phyloP scores from a whole-genome alignment of 1,140 invertebrate species.

The Hesperophylax magnus region DNA sequence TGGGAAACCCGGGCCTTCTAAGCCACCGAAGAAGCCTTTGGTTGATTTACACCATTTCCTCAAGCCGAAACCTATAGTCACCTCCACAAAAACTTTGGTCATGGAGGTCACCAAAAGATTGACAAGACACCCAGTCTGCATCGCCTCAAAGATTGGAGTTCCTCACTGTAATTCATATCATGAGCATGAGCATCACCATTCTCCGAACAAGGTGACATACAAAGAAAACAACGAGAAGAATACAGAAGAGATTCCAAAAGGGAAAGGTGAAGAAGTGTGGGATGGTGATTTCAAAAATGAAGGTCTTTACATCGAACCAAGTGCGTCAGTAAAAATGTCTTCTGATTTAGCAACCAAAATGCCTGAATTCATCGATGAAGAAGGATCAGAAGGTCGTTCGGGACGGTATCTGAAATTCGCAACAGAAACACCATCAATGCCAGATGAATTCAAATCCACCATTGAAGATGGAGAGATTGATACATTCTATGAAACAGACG shows the following conservation, averaged over 20 bases:
- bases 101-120: conserved; percentile 48
- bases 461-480: conserved; percentile 49
- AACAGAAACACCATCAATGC: conserved; percentile 19
- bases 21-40: conserved; percentile 11
- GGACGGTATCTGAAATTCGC: conserved; percentile 47
- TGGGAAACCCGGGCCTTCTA: not conserved
- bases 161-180: conserved; percentile 1
- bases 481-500: conserved; percentile 12
- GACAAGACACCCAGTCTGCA: conserved; percentile 45
- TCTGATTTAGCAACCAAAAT: conserved; percentile 3
- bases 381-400: conserved; percentile 29
- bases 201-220: conserved; percentile 4
- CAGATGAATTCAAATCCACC: conserved; percentile 25
- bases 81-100: conserved; percentile 41
- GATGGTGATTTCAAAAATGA: conserved; percentile 36
- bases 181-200: not conserved
- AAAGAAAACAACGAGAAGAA: conserved; percentile 4
- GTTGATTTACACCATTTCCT: not conserved
- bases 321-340: conserved; percentile 31
- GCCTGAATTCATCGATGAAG: conserved; percentile 10
- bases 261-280: conserved; percentile 17
- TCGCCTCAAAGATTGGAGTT: conserved; percentile 9
- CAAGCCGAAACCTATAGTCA: conserved; percentile 21
- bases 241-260: not conserved
- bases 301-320: conserved; percentile 47